Evolutionary conservation across 2,113 vertebrate species (phyloP).

Genomic region (mouse (Mus musculus)): DNA sequence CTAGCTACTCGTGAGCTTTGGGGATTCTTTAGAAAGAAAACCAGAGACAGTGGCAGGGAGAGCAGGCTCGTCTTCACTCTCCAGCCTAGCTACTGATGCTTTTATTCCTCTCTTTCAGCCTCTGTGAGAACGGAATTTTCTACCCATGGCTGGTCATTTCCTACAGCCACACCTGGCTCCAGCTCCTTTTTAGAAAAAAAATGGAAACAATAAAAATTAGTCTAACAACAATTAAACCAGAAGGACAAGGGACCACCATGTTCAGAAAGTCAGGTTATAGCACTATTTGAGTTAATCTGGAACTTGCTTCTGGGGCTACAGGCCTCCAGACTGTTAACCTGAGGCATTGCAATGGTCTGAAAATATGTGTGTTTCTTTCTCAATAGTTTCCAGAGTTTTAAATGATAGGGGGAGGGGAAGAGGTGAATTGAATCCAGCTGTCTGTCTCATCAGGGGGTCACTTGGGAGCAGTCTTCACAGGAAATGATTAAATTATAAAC

Average conservation of each 20-base stretch:
- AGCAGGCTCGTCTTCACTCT: slow-evolving; percentile 10
- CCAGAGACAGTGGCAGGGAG: background rate
- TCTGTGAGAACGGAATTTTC: background rate
- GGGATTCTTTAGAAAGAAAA: background rate
- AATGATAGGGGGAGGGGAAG: background rate
- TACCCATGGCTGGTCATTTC: background rate
- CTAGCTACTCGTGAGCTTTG: background rate
- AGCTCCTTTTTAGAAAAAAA: background rate
- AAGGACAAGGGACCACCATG: background rate
- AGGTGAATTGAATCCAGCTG: background rate
- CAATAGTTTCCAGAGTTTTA: background rate
- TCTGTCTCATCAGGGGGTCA: background rate
- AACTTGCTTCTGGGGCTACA: background rate
- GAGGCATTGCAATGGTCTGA: background rate
- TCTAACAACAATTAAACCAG: background rate
- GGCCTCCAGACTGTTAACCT: background rate
- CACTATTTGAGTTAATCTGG: background rate
- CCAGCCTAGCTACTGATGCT: background rate
- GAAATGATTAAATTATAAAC: background rate
- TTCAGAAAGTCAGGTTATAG: background rate
- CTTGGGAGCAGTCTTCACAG: background rate
- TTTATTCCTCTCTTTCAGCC: background rate
- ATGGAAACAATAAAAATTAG: background rate
- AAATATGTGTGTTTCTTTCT: background rate
- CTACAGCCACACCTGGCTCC: background rate